Evolutionary conservation across 2,888 invertebrate species (phyloP).

Genomic region (Cryptocephalus moraei): DNA sequence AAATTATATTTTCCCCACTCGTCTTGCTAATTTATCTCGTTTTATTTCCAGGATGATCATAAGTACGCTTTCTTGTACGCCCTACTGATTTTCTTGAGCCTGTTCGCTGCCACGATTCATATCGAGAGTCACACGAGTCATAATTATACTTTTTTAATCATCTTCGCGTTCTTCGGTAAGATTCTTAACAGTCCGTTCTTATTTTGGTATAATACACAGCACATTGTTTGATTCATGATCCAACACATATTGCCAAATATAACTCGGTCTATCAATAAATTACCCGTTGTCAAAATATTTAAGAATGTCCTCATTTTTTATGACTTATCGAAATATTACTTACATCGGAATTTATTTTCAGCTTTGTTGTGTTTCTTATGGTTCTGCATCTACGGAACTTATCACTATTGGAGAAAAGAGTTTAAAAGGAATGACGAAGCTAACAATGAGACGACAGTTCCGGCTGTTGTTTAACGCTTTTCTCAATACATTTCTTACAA

Average conservation of each 20-base stretch:
- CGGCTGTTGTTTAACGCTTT: too few relatives aligned
- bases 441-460: neutral
- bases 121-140: constrained; percentile 26
- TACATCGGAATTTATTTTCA: constrained; percentile 12
- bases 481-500: too few relatives aligned
- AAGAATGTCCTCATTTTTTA: neutral
- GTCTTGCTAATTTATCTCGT: neutral
- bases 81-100: constrained; percentile 24
- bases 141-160: constrained; percentile 23
- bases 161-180: constrained; percentile 27
- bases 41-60: constrained; percentile 22
- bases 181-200: neutral
- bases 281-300: constrained; percentile 1
- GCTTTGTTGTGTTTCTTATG: constrained; percentile 24
- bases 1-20: neutral
- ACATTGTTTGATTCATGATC: too few relatives aligned
- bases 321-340: neutral
- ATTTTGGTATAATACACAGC: too few relatives aligned
- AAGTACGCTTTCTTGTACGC: constrained; percentile 28
- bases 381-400: constrained; percentile 26
- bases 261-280: too few relatives aligned
- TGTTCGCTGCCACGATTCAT: constrained; percentile 27
- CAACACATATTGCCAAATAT: too few relatives aligned
- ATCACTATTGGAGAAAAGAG: constrained; percentile 18
- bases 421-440: constrained; percentile 6